phyloP scores from a whole-genome alignment of 2,113 vertebrate genomes.

The Origma solitaria region DNA sequence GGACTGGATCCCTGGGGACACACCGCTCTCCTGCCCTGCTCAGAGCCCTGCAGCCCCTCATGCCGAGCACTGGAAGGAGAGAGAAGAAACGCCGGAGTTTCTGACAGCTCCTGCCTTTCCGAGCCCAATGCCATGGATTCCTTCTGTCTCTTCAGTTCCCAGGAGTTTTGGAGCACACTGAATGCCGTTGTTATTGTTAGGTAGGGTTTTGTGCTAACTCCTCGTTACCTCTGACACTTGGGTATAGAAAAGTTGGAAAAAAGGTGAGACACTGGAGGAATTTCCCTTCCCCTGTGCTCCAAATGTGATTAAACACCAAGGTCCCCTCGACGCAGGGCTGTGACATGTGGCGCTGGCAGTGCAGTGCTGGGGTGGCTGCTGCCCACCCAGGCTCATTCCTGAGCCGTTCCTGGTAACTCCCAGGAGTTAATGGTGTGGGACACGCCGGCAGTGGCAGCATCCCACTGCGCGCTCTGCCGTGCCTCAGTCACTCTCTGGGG shows the following conservation, averaged over 20 bases:
- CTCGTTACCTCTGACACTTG: neutral
- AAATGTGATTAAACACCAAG: neutral
- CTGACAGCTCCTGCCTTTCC: neutral
- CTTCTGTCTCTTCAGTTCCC: neutral
- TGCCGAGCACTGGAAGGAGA: rapidly evolving
- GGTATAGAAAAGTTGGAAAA: neutral
- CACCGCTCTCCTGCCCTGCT: neutral
- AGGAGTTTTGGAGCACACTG: neutral
- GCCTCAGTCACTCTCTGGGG: neutral
- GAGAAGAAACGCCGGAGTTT: neutral
- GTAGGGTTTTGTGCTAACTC: constrained; percentile 14
- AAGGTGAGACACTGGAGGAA: neutral
- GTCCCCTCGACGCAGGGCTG: neutral
- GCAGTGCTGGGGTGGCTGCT: neutral
- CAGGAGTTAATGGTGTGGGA: neutral
- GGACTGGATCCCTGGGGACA: neutral
- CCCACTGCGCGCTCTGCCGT: rapidly evolving
- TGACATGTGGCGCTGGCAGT: neutral
- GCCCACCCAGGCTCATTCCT: neutral
- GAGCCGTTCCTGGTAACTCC: neutral
- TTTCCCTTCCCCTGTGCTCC: neutral
- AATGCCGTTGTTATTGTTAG: neutral
- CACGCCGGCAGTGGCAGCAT: rapidly evolving
- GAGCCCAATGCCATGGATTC: neutral
- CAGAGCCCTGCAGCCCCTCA: neutral